Base-by-base conservation (phyloP, 2,113 vertebrate species). In the Oncorhynchus mykiss region DNA sequence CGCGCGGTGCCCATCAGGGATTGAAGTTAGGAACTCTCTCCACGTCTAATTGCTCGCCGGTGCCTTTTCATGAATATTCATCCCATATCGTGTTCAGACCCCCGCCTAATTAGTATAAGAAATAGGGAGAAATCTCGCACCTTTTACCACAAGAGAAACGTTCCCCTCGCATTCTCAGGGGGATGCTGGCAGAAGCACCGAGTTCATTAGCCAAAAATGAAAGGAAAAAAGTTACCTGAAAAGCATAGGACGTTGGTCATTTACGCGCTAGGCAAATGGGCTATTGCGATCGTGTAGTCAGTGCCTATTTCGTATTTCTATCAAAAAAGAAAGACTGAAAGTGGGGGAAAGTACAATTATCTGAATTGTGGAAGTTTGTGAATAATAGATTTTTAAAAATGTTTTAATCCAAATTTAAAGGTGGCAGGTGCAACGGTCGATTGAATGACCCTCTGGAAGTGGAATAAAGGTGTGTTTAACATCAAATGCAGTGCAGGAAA, bases 11-110 rank as follows among this genome's bases (percentile, higher is more conserved):
- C 93, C 91, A 92, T 91, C 92, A 82, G 92, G 89, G 89, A 92
- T 92, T 92, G 90, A 93, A 93, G 91, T 92, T 91, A 85, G 88
- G 90, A 91, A 91, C 90, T 92, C 92, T 90, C 88, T 91, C 86
- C 85, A 81, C 89, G 89, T 89, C 92, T 94, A 94, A 94, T 94
- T 94, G 93, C 91, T 85, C 81, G 85, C 84, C 81, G 85, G 88
- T 90, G 88, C 89, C 85, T 87, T 54, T 85, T 78, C 92, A 94
- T 94, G 93, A 94, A 94, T 94, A 93, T 94, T 94, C 93, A 94
- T 94, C 82, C 79, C 51, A 54, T 60, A 82, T 85, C 76, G 88
- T 78, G 90, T 91, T 93, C 91, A 93, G 91, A 92, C 93, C 92
- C 81, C 91, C 90, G 89, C 91, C 92, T 94, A 93, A 94, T 94